Evolutionary conservation across 2,888 invertebrate genomes (phyloP), one percentile per base, ranked within the genome.

Genomic region (Tenthredo amoena): DNA sequence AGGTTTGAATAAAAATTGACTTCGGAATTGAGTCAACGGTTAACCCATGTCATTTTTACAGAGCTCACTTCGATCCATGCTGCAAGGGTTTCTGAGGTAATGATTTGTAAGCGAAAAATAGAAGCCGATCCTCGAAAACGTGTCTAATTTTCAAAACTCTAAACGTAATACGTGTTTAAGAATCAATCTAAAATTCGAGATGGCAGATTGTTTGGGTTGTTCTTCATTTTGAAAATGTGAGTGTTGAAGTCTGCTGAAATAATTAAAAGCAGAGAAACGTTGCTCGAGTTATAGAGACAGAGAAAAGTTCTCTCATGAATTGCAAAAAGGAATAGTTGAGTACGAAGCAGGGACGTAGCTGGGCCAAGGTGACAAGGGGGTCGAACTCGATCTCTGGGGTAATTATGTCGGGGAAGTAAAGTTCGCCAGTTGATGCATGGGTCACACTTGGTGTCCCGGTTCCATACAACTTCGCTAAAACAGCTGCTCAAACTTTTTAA

Each of bases 391-490:
- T 86, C 34, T 86, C 84, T 40, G 37, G 76, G 84, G 76, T 86
- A 86, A 86, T 86, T 86, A 86, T 74, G 50, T 74, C 21, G 40
- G 47, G 37, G 31, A 79, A 83, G 50, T 43, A 84, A 84, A 86
- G 84, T 79, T 77, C 76, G 34, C 86, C 21, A 18, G 79, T 68
- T 58, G 65, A 86, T 86, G 84, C 86, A 86, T 86, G 86, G 86
- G 84, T 86, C 86, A 86, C 86, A 76, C 86, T 84, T 76, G 83
- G 86, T 47, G 76, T 86, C 84, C n/a, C 40, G 72, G 74, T 62
- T 81, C 43, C 62, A 62, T 62, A 62, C 50, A 50, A 62, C 81
- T 81, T 62, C 43, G 62, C 81, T 81, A 81, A 81, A 81, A 81
- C 81, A 81, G 81, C 81, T 81, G 81, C 81, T 81, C 65, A 21